Conservation (phyloP, 1,140 invertebrate genomes). For the Anastrepha obliqua region DNA sequence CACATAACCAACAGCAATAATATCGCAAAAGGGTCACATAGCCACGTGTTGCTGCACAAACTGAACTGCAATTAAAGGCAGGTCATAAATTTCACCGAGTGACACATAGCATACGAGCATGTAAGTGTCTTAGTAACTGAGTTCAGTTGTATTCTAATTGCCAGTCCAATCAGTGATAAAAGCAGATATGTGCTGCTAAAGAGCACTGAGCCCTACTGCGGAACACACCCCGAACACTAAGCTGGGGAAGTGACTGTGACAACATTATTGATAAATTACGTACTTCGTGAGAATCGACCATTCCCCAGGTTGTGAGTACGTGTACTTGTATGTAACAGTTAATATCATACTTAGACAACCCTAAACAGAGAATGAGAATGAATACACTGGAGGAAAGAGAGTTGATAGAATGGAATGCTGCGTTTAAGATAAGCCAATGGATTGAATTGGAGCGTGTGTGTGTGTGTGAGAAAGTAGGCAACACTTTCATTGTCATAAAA, state of each 20-base stretch:
- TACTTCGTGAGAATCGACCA: not conserved
- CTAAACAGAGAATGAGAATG: no score
- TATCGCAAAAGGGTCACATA: not conserved
- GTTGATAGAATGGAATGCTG: no score
- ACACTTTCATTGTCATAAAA: conserved; percentile 35
- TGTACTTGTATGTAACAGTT: no score
- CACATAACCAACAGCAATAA: not conserved
- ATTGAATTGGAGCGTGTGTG: not conserved
- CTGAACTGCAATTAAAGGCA: not conserved
- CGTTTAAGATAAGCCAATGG: not conserved
- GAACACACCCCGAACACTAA: not conserved
- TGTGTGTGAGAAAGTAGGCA: not conserved
- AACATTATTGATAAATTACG: not conserved
- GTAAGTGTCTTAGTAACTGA: not conserved
- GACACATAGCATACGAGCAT: not conserved
- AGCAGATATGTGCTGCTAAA: not conserved
- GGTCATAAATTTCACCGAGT: conserved; percentile 15
- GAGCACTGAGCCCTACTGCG: not conserved
- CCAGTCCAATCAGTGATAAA: not conserved
- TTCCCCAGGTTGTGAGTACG: not conserved
- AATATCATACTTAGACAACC: no score
- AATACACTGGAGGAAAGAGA: no score
- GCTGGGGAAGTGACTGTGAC: not conserved
- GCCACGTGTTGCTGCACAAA: conserved; percentile 26
- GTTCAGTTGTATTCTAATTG: not conserved